A percentile compares a stretch with the other conserved stretches of the same genome.
These are phyloP conservation scores for Pangasius larnaudii DNA, from an alignment of 2,797 vertebrate genomes.

Conservation along the genomic window DNA sequence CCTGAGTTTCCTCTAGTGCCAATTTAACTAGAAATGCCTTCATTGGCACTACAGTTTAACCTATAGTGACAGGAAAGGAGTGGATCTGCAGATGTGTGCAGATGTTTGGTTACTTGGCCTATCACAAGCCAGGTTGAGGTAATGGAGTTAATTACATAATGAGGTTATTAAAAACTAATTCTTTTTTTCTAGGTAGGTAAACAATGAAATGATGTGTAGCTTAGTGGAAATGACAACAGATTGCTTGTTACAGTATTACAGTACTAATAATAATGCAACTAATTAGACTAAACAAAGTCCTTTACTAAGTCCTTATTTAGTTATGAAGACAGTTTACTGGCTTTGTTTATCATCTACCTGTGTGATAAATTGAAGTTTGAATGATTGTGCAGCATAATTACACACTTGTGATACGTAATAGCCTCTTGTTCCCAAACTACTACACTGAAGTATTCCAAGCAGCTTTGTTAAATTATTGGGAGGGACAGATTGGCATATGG, in stretches of 20 bases:
- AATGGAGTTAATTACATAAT: neutral
- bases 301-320: neutral
- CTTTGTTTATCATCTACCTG: neutral
- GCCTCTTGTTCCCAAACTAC: neutral
- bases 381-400: slow-evolving; percentile 9
- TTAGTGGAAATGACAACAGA: neutral
- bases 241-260: neutral
- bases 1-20: slow-evolving; percentile 67
- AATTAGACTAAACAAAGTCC: neutral
- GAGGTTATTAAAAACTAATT: neutral
- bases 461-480: slow-evolving; percentile 34
- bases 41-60: neutral
- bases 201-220: neutral
- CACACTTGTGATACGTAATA: neutral
- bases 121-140: neutral
- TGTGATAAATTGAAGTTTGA: slow-evolving; percentile 16
- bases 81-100: neutral
- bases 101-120: slow-evolving; percentile 10
- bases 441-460: slow-evolving; percentile 8
- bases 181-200: neutral
- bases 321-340: neutral
- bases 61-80: neutral
- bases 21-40: slow-evolving; percentile 10
- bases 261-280: neutral
- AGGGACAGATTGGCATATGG: slow-evolving; percentile 32